Evolutionary conservation across 2,888 invertebrate species (phyloP).

Genomic region (Rhorus exstirpatorius): DNA sequence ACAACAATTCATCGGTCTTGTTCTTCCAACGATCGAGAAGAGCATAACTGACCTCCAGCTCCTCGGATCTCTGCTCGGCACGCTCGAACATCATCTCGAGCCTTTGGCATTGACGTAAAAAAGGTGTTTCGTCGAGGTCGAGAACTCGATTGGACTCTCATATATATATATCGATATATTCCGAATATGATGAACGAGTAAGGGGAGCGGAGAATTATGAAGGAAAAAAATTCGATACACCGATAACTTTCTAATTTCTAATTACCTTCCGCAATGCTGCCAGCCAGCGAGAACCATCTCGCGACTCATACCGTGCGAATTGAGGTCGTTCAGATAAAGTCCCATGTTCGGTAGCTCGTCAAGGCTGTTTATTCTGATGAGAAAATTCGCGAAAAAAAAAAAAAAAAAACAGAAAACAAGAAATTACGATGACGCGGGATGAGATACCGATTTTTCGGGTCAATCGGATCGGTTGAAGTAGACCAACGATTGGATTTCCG

Average conservation of each 20-base stretch:
- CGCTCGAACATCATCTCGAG: constrained; percentile 94
- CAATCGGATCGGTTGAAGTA: too few relatives aligned
- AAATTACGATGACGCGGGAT: too few relatives aligned
- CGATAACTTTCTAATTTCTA: constrained; percentile 51
- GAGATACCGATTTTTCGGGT: too few relatives aligned
- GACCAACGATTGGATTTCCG: too few relatives aligned
- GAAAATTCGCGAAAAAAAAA: too few relatives aligned
- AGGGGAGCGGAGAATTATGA: background rate
- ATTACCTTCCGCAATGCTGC: constrained; percentile 92
- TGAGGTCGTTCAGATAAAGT: constrained; percentile 93
- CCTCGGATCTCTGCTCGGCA: constrained; percentile 92
- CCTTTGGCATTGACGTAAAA: constrained; percentile 82
- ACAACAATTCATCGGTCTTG: constrained; percentile 94
- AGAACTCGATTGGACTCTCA: constrained; percentile 16
- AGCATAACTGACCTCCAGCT: constrained; percentile 92
- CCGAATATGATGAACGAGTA: constrained; percentile 26
- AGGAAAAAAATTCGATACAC: background rate
- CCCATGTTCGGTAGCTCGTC: constrained; percentile 94
- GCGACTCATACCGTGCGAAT: constrained; percentile 93
- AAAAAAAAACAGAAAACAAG: too few relatives aligned
- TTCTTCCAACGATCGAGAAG: constrained; percentile 94
- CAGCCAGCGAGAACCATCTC: constrained; percentile 94
- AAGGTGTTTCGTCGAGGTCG: constrained; percentile 32
- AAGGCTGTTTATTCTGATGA: constrained; percentile 91
- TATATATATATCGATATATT: too few relatives aligned